These are phyloP conservation scores for Rhorus exstirpatorius DNA, from an alignment of 2,888 invertebrate genomes.

Conservation along the genomic window DNA sequence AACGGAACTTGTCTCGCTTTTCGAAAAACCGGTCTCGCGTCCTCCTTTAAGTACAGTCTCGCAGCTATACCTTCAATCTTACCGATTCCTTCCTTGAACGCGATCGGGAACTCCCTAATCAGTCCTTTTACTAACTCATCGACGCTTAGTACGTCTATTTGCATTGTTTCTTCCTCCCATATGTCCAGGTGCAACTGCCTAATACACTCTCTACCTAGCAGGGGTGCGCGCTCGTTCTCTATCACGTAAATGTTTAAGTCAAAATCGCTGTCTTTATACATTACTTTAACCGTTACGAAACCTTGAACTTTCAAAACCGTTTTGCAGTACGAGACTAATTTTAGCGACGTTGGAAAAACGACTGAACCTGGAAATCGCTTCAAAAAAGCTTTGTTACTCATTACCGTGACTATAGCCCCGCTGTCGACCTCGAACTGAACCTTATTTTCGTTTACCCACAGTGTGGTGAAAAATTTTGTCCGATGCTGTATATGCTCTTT, in stretches of 20 bases:
- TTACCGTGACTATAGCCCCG: too few relatives aligned
- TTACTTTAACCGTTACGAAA: slow-evolving; percentile 3
- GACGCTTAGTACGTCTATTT: not conserved
- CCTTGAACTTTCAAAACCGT: slow-evolving; percentile 29
- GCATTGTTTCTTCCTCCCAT: slow-evolving; percentile 15
- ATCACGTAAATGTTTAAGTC: too few relatives aligned
- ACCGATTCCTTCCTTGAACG: slow-evolving; percentile 36
- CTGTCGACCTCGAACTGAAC: slow-evolving; percentile 39
- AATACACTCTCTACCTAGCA: slow-evolving; percentile 52
- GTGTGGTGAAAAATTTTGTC: slow-evolving; percentile 38
- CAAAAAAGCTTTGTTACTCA: too few relatives aligned
- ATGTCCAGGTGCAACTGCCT: slow-evolving; percentile 40
- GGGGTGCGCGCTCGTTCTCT: slow-evolving; percentile 24
- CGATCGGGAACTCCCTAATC: not conserved
- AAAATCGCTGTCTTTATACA: not conserved
- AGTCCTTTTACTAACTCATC: slow-evolving; percentile 15
- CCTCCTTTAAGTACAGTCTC: not conserved
- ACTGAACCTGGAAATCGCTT: not conserved
- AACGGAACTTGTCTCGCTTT: too few relatives aligned
- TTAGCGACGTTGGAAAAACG: slow-evolving; percentile 10
- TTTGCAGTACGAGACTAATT: slow-evolving; percentile 30
- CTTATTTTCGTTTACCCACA: slow-evolving; percentile 7
- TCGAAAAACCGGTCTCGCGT: too few relatives aligned
- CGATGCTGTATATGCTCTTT: slow-evolving; percentile 30
- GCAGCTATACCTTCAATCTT: slow-evolving; percentile 34